Percentiles rank a stretch among this genome's conserved stretches.
Evolutionary conservation across 2,797 vertebrate species (phyloP).

Genomic region (Melanogrammus aeglefinus): DNA sequence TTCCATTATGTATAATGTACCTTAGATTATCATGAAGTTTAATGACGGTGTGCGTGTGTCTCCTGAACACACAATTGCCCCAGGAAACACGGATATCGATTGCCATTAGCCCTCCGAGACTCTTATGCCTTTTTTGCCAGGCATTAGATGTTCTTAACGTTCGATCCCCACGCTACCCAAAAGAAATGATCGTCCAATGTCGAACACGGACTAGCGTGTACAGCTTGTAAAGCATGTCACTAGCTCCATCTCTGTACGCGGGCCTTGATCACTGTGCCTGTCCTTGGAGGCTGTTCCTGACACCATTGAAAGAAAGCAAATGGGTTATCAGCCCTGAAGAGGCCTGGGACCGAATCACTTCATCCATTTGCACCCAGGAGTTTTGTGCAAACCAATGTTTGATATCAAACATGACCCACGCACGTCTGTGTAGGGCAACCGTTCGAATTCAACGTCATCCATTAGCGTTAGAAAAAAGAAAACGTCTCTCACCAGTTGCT

Average conservation of each 20-base stretch:
- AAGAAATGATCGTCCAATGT: too few species aligned
- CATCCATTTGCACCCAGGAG: too few species aligned
- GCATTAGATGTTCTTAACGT: too few species aligned
- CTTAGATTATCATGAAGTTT: too few species aligned
- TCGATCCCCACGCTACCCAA: too few species aligned
- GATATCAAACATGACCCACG: too few species aligned
- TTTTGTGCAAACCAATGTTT: too few species aligned
- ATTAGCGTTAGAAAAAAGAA: conserved; percentile 13
- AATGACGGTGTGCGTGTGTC: neutral
- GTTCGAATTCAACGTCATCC: conserved; percentile 1
- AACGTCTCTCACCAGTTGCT: conserved; percentile 8
- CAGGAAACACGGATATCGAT: conserved; percentile 4
- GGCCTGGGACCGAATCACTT: neutral
- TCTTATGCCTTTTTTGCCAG: too few species aligned
- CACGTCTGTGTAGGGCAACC: neutral
- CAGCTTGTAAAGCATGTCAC: neutral
- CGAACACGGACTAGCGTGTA: neutral
- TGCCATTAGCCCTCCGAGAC: too few species aligned
- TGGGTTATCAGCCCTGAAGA: neutral
- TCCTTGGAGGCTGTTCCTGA: neutral
- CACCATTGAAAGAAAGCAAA: neutral
- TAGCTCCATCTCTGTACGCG: neutral
- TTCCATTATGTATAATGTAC: neutral
- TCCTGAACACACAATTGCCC: conserved; percentile 30
- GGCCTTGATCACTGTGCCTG: conserved; percentile 9